phyloP scores from a whole-genome alignment of 2,888 invertebrate genomes.

The Machimus atricapillus region DNA sequence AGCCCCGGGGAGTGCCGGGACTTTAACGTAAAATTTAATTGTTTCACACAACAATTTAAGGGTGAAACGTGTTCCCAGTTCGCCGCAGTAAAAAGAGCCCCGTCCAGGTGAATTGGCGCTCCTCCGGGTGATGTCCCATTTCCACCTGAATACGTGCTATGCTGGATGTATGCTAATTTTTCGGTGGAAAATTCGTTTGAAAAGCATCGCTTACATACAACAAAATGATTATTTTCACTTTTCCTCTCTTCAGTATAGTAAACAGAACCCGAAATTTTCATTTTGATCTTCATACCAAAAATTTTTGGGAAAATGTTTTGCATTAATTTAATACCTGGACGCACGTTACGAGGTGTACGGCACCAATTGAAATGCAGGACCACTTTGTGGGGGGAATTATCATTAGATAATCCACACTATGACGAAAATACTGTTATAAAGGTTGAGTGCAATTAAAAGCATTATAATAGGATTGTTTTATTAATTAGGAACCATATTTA shows the following conservation, averaged over 20 bases:
- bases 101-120: neutral
- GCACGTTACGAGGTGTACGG: neutral
- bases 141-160: neutral
- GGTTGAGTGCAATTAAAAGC: neutral
- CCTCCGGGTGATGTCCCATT: neutral
- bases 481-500: neutral
- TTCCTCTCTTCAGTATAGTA: neutral
- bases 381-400: neutral
- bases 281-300: neutral
- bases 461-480: neutral
- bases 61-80: neutral
- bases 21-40: neutral
- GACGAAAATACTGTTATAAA: neutral
- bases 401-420: neutral
- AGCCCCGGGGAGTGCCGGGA: neutral
- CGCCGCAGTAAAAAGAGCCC: neutral
- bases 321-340: neutral
- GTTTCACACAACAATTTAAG: slow-evolving; percentile 13
- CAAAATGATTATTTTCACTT: neutral
- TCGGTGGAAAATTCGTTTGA: neutral
- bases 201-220: neutral
- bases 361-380: neutral
- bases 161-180: neutral
- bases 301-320: neutral
- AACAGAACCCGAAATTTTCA: neutral